Percentiles rank a stretch among this genome's conserved stretches.
phyloP scores from a whole-genome alignment of 1,140 invertebrate genomes.

The Archegozetes longisetosus region DNA sequence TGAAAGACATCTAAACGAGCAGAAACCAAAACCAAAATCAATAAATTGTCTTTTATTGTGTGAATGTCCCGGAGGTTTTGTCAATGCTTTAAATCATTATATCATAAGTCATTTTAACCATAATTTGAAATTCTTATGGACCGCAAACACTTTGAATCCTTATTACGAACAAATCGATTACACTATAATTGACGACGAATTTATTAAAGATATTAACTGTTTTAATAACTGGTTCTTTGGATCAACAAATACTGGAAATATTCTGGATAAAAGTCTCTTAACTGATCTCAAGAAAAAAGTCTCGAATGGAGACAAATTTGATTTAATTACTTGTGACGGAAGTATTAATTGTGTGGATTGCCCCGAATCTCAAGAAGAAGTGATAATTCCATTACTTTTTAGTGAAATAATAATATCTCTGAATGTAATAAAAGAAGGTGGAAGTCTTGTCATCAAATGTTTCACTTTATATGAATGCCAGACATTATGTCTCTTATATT shows the following conservation, averaged over 20 bases:
- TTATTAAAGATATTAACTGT: conserved; percentile 37
- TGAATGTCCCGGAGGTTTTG: conserved; percentile 66
- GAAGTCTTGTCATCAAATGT: conserved; percentile 72
- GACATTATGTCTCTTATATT: conserved; percentile 58
- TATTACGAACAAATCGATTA: conserved; percentile 70
- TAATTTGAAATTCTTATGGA: conserved; percentile 40
- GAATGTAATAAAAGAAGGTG: conserved; percentile 47
- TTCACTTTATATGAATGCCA: conserved; percentile 77
- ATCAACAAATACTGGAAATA: conserved; percentile 59
- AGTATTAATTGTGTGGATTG: conserved; percentile 68
- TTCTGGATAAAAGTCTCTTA: conserved; percentile 49
- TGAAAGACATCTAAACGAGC: neutral
- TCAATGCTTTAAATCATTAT: conserved; percentile 74
- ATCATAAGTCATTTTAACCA: conserved; percentile 32
- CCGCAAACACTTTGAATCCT: conserved; percentile 70
- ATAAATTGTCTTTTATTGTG: neutral
- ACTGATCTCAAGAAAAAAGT: conserved; percentile 31
- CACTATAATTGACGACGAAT: conserved; percentile 60
- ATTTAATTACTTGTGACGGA: conserved; percentile 70
- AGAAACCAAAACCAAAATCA: neutral
- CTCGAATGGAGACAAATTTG: conserved; percentile 1
- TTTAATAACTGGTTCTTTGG: conserved; percentile 72
- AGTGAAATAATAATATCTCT: conserved; percentile 63
- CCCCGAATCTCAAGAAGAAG: conserved; percentile 67
- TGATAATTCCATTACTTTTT: conserved; percentile 56